A percentile compares a stretch with the other conserved stretches of the same genome.
Evolutionary conservation across 2,797 vertebrate species (phyloP).

Genomic region (Chloroceryle amazona): DNA sequence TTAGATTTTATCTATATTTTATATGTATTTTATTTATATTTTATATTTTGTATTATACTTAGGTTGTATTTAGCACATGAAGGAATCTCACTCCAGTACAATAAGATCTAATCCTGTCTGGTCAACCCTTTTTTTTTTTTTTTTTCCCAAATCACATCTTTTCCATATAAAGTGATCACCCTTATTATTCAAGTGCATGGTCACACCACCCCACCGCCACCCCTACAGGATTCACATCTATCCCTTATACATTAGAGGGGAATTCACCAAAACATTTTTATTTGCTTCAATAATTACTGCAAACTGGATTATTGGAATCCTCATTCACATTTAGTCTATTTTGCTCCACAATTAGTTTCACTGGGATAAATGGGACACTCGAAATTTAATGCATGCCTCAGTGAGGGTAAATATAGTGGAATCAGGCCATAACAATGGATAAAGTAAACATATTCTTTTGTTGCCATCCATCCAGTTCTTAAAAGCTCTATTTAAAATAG

Average conservation of each 20-base stretch:
- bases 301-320: neutral
- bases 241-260: neutral
- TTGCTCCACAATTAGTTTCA: conserved; percentile 21
- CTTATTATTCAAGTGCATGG: neutral
- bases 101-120: neutral
- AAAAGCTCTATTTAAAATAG: conserved; percentile 55
- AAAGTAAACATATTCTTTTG: conserved; percentile 55
- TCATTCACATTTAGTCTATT: conserved; percentile 6
- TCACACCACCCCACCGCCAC: neutral
- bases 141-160: neutral
- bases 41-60: no score
- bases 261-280: conserved; percentile 5
- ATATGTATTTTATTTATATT: no score
- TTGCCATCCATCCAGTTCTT: conserved; percentile 3
- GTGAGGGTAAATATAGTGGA: conserved; percentile 14
- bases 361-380: conserved; percentile 31
- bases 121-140: neutral
- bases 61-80: neutral
- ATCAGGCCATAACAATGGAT: neutral
- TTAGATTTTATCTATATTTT: no score
- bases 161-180: neutral
- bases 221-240: neutral
- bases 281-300: neutral
- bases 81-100: neutral
- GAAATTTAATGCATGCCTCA: conserved; percentile 45